phyloP scores from a whole-genome alignment of 2,888 invertebrate species.

The Cosmorhoe ocellata region DNA sequence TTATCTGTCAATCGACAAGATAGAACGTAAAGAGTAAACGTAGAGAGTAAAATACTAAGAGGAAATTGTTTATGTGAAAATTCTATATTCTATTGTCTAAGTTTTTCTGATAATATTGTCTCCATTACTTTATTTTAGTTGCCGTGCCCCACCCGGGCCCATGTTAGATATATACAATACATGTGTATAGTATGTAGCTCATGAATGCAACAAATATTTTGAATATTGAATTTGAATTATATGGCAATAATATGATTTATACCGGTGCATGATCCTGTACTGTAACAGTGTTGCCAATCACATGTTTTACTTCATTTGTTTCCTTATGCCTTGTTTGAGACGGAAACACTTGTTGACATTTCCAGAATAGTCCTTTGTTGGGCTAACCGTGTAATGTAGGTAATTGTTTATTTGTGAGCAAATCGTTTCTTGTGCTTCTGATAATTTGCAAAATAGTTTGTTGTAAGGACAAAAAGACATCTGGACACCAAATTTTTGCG shows the following conservation, averaged over 20 bases:
- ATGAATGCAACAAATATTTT: too few relatives aligned
- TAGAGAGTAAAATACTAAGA: too few relatives aligned
- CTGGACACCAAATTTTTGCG: too few relatives aligned
- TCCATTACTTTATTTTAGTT: too few relatives aligned
- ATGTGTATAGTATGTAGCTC: too few relatives aligned
- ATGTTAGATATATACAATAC: too few relatives aligned
- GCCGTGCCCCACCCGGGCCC: too few relatives aligned
- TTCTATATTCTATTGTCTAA: too few relatives aligned
- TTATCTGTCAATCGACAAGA: neutral
- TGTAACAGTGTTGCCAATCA: slow-evolving; percentile 34
- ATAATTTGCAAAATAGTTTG: too few relatives aligned
- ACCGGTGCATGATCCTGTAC: neutral
- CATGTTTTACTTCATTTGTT: slow-evolving; percentile 61
- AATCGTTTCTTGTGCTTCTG: neutral
- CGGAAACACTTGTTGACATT: slow-evolving; percentile 68
- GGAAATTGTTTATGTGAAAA: too few relatives aligned
- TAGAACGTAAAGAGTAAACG: neutral
- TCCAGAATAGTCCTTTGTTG: slow-evolving; percentile 73
- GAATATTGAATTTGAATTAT: too few relatives aligned
- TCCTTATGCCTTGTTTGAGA: slow-evolving; percentile 60
- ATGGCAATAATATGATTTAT: neutral
- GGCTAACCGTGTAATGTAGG: slow-evolving; percentile 29
- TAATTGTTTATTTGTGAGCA: slow-evolving; percentile 21
- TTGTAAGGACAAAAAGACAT: neutral
- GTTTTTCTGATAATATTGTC: too few relatives aligned